Conservation (phyloP, 2,888 invertebrate genomes). For the Sepioteuthis lessoniana region DNA sequence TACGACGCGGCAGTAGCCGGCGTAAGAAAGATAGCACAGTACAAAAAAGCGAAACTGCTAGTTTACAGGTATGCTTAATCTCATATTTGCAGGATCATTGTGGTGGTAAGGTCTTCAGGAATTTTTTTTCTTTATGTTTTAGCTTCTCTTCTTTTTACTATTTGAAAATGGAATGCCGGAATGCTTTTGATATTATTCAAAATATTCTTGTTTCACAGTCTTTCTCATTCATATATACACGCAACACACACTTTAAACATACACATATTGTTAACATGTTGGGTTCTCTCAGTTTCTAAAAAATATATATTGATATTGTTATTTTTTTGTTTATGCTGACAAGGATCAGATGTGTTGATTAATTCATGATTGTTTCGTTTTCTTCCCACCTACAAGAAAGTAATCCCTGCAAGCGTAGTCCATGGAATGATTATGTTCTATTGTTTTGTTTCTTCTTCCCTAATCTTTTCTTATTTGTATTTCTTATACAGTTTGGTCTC, state of each 20-base stretch:
- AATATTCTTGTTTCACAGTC: background rate
- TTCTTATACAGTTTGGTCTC: slow-evolving; percentile 6
- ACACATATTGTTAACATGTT: slow-evolving; percentile 37
- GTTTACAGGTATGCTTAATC: slow-evolving; percentile 63
- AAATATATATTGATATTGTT: background rate
- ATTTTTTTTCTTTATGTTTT: background rate
- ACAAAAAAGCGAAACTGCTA: slow-evolving; percentile 62
- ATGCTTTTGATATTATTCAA: background rate
- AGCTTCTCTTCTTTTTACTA: background rate
- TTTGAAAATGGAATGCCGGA: slow-evolving; percentile 33
- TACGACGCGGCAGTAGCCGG: slow-evolving; percentile 73
- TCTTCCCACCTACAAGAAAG: background rate
- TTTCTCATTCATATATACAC: background rate
- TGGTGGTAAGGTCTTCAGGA: slow-evolving; percentile 42
- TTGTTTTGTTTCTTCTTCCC: background rate
- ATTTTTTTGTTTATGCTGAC: background rate
- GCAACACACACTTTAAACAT: background rate
- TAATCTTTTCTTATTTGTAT: slow-evolving; percentile 8
- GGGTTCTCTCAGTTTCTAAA: slow-evolving; percentile 43
- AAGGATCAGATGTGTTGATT: slow-evolving; percentile 24
- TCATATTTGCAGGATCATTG: background rate
- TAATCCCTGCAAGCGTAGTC: background rate
- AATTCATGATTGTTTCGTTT: background rate
- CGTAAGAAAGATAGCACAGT: slow-evolving; percentile 59
- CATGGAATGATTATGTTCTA: background rate